These are phyloP conservation scores for Clarias laeviceps DNA, from an alignment of 2,797 vertebrate genomes.

Conservation along the genomic window DNA sequence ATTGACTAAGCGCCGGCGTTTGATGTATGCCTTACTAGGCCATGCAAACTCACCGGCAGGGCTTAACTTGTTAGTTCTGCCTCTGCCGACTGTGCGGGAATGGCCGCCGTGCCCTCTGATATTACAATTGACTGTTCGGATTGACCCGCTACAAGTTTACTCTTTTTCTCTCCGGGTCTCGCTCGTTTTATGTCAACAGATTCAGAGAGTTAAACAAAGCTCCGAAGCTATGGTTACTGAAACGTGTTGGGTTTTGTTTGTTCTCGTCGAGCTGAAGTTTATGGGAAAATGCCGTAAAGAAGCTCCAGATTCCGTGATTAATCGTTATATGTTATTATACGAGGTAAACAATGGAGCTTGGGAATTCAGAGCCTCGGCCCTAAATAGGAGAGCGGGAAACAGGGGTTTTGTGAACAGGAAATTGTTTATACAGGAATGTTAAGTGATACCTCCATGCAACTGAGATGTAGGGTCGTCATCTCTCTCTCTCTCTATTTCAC, in stretches of 20 bases:
- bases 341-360: conserved; percentile 75
- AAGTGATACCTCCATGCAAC: conserved; percentile 49
- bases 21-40: conserved; percentile 90
- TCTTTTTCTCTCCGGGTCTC: conserved; percentile 40
- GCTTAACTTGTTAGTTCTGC: conserved; percentile 97
- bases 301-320: conserved; percentile 71
- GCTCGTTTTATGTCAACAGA: conserved; percentile 61
- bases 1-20: conserved; percentile 93
- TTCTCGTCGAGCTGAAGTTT: conserved; percentile 70
- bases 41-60: conserved; percentile 91
- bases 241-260: conserved; percentile 75
- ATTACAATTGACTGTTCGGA: conserved; percentile 89
- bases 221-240: conserved; percentile 78
- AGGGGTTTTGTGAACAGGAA: conserved; percentile 50
- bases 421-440: conserved; percentile 56
- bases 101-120: conserved; percentile 91
- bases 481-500: conserved; percentile 16
- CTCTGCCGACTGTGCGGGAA: conserved; percentile 84
- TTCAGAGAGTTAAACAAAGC: conserved; percentile 70
- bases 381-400: conserved; percentile 60
- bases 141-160: conserved; percentile 85
- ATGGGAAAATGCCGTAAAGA: conserved; percentile 77
- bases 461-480: conserved; percentile 23
- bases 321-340: conserved; percentile 76
- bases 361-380: conserved; percentile 65